Conservation (phyloP, 2,113 vertebrate genomes). For the Talpa occidentalis region DNA sequence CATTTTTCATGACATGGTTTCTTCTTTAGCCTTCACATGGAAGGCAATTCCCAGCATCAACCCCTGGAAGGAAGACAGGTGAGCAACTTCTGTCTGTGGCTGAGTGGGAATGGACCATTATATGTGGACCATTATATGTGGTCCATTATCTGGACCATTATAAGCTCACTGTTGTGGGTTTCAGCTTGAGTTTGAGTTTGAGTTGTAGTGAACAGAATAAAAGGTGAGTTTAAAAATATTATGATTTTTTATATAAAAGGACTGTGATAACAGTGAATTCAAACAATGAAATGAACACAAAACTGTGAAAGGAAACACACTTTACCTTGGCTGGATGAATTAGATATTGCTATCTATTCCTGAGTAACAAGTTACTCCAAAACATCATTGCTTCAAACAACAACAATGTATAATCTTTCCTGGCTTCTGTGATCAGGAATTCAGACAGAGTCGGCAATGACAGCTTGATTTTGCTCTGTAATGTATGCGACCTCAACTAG, state of each 20-base stretch:
- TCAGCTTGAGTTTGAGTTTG: neutral
- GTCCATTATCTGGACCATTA: too few species aligned
- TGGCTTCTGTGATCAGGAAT: slow-evolving; percentile 14
- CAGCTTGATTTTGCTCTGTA: neutral
- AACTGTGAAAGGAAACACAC: neutral
- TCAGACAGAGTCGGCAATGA: neutral
- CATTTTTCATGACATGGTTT: slow-evolving; percentile 21
- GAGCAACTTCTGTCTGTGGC: neutral
- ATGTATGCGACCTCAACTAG: neutral
- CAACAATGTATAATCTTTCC: neutral
- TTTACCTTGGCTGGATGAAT: neutral
- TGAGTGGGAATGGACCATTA: too few species aligned
- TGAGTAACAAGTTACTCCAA: neutral
- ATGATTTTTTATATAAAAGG: neutral
- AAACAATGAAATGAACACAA: slow-evolving; percentile 43
- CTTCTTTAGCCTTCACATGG: neutral
- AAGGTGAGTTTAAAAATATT: slow-evolving; percentile 2
- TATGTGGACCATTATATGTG: too few species aligned
- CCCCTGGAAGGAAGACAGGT: neutral
- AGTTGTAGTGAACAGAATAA: neutral
- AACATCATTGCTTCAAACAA: neutral
- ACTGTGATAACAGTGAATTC: neutral
- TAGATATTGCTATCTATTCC: neutral
- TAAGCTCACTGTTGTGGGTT: neutral
- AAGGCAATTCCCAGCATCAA: neutral